Evolutionary conservation across 64 coral and sea anemone genomes (phyloP).

Genomic region (Montipora foliosa): DNA sequence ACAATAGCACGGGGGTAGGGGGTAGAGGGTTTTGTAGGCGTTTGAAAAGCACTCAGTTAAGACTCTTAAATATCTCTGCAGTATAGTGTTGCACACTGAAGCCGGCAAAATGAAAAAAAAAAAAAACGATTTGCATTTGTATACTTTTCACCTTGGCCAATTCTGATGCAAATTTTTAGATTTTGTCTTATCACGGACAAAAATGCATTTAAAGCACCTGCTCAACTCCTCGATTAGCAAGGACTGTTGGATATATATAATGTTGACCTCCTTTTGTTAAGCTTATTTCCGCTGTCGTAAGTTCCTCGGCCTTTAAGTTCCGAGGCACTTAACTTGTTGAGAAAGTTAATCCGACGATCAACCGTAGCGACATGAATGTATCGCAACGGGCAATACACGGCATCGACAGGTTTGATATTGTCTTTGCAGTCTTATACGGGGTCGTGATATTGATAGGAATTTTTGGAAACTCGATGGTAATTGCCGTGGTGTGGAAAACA

Average conservation of each 20-base stretch:
- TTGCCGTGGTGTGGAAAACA: conserved; percentile 48
- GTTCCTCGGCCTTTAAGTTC: background rate
- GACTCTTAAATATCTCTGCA: no score
- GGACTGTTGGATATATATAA: no score
- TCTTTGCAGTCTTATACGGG: conserved; percentile 21
- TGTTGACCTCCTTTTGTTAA: background rate
- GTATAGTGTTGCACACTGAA: background rate
- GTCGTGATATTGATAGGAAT: conserved; percentile 21
- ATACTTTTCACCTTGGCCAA: background rate
- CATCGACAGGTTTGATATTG: background rate
- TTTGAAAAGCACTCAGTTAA: no score
- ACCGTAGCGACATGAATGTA: background rate
- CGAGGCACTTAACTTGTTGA: background rate
- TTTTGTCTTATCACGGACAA: background rate
- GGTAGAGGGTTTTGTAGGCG: no score
- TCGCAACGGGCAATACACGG: conserved; percentile 2
- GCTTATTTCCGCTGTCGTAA: background rate
- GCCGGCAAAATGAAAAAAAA: background rate
- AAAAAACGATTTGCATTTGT: background rate
- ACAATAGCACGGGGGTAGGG: no score
- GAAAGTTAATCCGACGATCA: conserved; percentile 17
- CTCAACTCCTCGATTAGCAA: background rate
- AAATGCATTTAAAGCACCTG: background rate
- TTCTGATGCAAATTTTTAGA: background rate
- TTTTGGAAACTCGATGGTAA: conserved; percentile 23